Evolutionary conservation across 2,888 invertebrate species (phyloP).

Genomic region (Philopedon plagiatum): DNA sequence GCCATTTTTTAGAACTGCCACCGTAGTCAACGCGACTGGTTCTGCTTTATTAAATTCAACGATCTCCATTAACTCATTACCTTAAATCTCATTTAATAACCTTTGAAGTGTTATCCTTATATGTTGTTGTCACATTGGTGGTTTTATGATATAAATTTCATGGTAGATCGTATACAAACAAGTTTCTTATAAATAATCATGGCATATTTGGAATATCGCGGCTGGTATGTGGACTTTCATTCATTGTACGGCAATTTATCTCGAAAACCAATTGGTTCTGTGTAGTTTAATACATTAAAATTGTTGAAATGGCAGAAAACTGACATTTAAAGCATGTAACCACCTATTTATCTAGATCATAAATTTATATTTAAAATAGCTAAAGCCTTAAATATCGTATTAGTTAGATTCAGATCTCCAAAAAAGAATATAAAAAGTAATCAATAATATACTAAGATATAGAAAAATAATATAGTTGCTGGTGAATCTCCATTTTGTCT

Average conservation of each 20-base stretch:
- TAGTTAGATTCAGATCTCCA: too few species aligned
- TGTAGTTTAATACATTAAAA: conserved; percentile 10
- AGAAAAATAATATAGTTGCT: too few species aligned
- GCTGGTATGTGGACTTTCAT: conserved; percentile 12
- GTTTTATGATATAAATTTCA: conserved; percentile 41
- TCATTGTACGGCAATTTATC: conserved; percentile 4
- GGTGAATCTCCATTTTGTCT: too few species aligned
- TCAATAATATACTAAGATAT: too few species aligned
- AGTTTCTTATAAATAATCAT: conserved; percentile 39
- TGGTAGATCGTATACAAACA: conserved; percentile 21
- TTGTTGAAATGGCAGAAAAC: conserved; percentile 5
- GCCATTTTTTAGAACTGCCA: conserved; percentile 19
- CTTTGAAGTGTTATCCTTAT: conserved; percentile 51
- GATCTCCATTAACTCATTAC: conserved; percentile 51
- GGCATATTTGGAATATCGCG: conserved; percentile 31
- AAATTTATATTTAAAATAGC: neutral
- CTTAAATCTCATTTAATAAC: conserved; percentile 50
- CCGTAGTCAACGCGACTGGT: conserved; percentile 14
- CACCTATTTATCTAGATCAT: conserved; percentile 18
- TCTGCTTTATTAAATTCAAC: conserved; percentile 50
- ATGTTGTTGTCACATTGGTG: conserved; percentile 49
- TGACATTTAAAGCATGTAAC: neutral
- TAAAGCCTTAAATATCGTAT: too few species aligned
- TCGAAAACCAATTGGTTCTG: conserved; percentile 19
- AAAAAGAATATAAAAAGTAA: too few species aligned